phyloP scores from a whole-genome alignment of 2,113 vertebrate species.

The Triplophysa tibetana region DNA sequence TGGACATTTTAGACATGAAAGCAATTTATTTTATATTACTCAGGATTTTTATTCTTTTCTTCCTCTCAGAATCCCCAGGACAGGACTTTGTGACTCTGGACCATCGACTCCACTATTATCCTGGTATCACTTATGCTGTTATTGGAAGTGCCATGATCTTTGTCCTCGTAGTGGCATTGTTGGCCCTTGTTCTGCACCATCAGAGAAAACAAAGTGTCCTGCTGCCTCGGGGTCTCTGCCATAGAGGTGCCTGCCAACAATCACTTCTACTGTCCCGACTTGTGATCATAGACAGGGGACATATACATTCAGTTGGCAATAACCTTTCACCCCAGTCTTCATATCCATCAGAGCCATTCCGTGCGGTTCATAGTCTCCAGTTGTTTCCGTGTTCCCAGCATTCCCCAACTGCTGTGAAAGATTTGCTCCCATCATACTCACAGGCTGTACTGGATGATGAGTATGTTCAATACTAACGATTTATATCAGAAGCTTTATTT shows the following conservation, averaged over 20 bases:
- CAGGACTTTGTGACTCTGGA: slow-evolving; percentile 91
- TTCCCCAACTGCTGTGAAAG: slow-evolving; percentile 73
- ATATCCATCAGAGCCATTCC: slow-evolving; percentile 80
- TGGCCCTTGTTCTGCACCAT: slow-evolving; percentile 92
- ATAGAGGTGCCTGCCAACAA: slow-evolving; percentile 79
- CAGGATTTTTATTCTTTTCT: too few relatives aligned
- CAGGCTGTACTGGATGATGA: slow-evolving; percentile 92
- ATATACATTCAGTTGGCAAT: slow-evolving; percentile 63
- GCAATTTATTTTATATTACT: too few relatives aligned
- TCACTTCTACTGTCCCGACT: slow-evolving; percentile 91
- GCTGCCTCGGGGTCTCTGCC: slow-evolving; percentile 73
- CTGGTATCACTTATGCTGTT: slow-evolving; percentile 94
- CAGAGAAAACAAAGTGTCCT: slow-evolving; percentile 92
- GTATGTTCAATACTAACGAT: slow-evolving; percentile 62
- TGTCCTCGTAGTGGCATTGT: slow-evolving; percentile 88
- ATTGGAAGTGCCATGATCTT: slow-evolving; percentile 95
- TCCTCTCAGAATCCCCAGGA: slow-evolving; percentile 81
- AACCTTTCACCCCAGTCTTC: slow-evolving; percentile 74
- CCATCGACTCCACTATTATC: slow-evolving; percentile 90
- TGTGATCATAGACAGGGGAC: slow-evolving; percentile 89
- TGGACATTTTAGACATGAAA: too few relatives aligned
- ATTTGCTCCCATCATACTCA: slow-evolving; percentile 91
- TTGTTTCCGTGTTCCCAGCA: slow-evolving; percentile 82
- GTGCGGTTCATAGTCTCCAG: slow-evolving; percentile 85
- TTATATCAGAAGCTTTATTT: neutral